Evolutionary conservation across 2,113 vertebrate genomes (phyloP), one percentile per base, ranked within the genome.

Genomic region (Macquaria ambigua): DNA sequence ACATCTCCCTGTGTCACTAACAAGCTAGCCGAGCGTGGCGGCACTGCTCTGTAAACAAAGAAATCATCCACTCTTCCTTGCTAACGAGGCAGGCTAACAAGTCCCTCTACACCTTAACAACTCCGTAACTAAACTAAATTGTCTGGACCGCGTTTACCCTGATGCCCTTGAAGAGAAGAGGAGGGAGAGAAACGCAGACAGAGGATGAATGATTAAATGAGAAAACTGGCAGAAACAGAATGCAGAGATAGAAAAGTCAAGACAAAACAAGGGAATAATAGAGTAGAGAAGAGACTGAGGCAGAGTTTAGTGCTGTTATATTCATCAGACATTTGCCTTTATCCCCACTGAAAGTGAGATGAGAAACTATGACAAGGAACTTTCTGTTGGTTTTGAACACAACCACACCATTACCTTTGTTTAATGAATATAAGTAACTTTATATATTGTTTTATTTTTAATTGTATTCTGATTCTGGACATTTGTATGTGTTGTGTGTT

Each of bases 51-150:
- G 43, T 50, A 56, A 85, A 83, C 66, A 85, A 50, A 83, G 75
- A 72, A 68, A 72, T 46, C 67, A 53, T 20, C 67, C 72, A 10
- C 37, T 83, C 59, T 59, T 77, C 66, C 64, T 10, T 11, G 16
- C 74, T 81, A 77, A 79, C 15, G 39, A 71, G 63, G 71, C 34
- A 1, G 21, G 8, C 70, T 82, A 82, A 86, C 77, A 56, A 74
- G 73, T 77, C 76, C 80, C 72, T 76, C 39, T 15, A 14, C 76
- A 77, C 80, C 62, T 43, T 39, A 46, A 64, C 28, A 50, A 25
- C 64, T 66, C 61, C 8, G 28, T 53, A 53, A 31, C 6, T 1
- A 28, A 31, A 68, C 41, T 53, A 25, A 66, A 50, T 4, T 37
- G 69, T 50, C 74, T 39, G 28, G 61, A 52, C 67, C 3, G 5